Evolutionary conservation across 2,888 invertebrate species (phyloP), one percentile per base, ranked within the genome.

Genomic region (Dromius quadrimaculatus): DNA sequence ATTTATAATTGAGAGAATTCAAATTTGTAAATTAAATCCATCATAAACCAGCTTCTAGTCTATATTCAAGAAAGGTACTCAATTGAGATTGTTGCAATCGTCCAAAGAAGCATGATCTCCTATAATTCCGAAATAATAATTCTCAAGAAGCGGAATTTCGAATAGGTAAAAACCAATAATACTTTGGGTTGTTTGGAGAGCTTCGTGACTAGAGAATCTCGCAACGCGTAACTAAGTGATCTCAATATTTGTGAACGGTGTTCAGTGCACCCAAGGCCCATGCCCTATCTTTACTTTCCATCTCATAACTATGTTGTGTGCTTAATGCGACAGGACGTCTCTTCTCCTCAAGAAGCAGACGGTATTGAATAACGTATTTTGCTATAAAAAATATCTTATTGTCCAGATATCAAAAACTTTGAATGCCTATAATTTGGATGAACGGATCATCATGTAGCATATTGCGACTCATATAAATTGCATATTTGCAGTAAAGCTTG

Each of bases 371-470:
- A n/a, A n/a, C n/a, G n/a, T n/a, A n/a, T n/a, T n/a, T n/a, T n/a
- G n/a, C n/a, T n/a, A n/a, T n/a, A n/a, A n/a, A n/a, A n/a, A n/a
- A n/a, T n/a, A n/a, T n/a, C n/a, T n/a, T n/a, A n/a, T n/a, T n/a
- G n/a, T n/a, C n/a, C n/a, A n/a, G n/a, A n/a, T n/a, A n/a, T n/a
- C n/a, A n/a, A n/a, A n/a, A n/a, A n/a, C n/a, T n/a, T n/a, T n/a
- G n/a, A n/a, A n/a, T n/a, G 50, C 34, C 54, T 17, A 20, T 4
- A 20, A 54, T 36, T 54, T 15, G 20, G 54, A 34, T 20, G 54
- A 65, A 65, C 38, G 36, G 54, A 65, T 54, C 34, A 80, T 82
- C 2, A 81, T 81, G 50, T 79, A 80, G 32, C n/a, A 32, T 9
- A 38, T 3, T 23, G 13, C 41, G 62, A 62, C 62, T 41, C 13